Percentiles rank a stretch among this genome's conserved stretches.
Evolutionary conservation across 2,797 vertebrate species (phyloP).

Genomic region (Psittacula echo): DNA sequence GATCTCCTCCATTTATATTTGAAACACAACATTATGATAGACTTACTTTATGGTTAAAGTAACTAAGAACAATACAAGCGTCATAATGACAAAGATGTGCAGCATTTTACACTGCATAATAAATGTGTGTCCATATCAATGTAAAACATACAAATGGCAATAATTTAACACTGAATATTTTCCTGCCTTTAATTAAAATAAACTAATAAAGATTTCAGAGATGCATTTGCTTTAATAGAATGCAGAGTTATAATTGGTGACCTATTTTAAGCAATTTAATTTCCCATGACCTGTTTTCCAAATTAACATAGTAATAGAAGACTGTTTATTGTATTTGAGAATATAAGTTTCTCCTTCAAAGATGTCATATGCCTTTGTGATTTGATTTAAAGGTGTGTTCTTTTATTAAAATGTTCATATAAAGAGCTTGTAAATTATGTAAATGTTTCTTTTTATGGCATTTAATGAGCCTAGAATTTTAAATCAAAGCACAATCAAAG

Average conservation of each 20-base stretch:
- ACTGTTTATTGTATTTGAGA: constrained; percentile 62
- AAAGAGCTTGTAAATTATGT: constrained; percentile 45
- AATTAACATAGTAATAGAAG: constrained; percentile 77
- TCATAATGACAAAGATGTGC: constrained; percentile 41
- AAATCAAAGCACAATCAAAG: constrained; percentile 70
- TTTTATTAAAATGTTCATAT: constrained; percentile 53
- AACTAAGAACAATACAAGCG: not conserved
- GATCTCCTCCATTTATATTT: constrained; percentile 28
- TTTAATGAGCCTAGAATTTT: constrained; percentile 56
- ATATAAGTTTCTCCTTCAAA: constrained; percentile 63
- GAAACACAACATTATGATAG: not conserved
- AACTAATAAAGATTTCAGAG: constrained; percentile 78
- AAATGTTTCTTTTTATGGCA: constrained; percentile 60
- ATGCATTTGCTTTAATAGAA: constrained; percentile 76
- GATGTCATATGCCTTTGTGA: constrained; percentile 62
- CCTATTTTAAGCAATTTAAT: constrained; percentile 84
- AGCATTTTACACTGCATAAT: constrained; percentile 19
- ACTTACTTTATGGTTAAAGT: not conserved
- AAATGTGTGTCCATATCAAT: not conserved
- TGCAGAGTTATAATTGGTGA: constrained; percentile 78
- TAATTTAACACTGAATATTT: constrained; percentile 64
- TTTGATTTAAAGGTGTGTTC: constrained; percentile 61
- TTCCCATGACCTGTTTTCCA: constrained; percentile 82
- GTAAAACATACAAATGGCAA: constrained; percentile 49
- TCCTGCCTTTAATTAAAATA: constrained; percentile 75